Base-by-base conservation (phyloP, 2,888 invertebrate species). In the Lacanobia oleracea region DNA sequence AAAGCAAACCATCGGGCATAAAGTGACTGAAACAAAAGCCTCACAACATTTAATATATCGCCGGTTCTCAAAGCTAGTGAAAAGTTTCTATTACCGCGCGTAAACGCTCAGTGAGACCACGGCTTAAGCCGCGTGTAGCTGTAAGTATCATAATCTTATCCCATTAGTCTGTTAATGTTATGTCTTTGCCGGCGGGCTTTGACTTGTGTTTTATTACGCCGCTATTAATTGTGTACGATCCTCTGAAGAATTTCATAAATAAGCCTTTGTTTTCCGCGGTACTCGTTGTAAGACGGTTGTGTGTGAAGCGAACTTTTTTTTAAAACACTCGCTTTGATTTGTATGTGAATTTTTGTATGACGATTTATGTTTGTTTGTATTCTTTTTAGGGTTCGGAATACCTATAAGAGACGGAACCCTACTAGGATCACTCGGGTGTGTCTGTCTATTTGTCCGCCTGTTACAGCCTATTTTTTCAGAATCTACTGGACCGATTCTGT, bases 61-160 rank as follows among this genome's bases (percentile, higher is more conserved):
- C 63, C 18, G 56, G 51, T 64, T 59, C 61, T 18, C 56, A 21
- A 14, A 60, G 66, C 56, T 57, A 66, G 80, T 72, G 63, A 83
- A 73, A 53, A 67, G 75, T 80, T 83, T 83, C 81, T 80, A 83
- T 79, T 64, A 74, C 54, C 63, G 68, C 83, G 67, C 8, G 79
- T 72, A 65, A 80, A 70, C 75, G 70, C 61, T 72, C 81, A 85
- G 84, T 81, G 90, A 84, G 85, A 91, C 89, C 79, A 88, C 78
- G 82, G 87, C 91, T 93, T 94, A 93, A 93, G 86, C 91, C 88
- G 91, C 92, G 88, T 93, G 91, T 90, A 92, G 93, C 91, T 90
- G 94, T 95, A 94, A 95, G 95, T 95, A 95, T 95, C 95, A 95
- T 95, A 95, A 95, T 95, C 94, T 93, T 91, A 93, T 90, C 89